Percentiles rank a stretch among this genome's conserved stretches.
These are phyloP conservation scores for Bactericera cockerelli DNA, from an alignment of 1,140 invertebrate species.

Conservation along the genomic window DNA sequence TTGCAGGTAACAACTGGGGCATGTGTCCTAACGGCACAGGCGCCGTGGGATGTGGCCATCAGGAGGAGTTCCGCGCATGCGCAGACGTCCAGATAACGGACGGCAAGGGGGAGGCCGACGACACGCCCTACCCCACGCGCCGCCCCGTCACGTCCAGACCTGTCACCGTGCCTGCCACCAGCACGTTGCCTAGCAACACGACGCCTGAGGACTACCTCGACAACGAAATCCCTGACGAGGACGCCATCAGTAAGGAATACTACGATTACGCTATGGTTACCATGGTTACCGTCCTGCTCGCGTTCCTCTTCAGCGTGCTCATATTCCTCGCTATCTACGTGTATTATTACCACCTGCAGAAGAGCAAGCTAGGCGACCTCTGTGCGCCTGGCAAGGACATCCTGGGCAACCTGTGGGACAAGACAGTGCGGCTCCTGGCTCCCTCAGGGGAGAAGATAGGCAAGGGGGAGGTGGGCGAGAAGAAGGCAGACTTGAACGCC, in stretches of 20 bases:
- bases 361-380: not conserved
- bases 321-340: not conserved
- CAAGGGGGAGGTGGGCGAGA: not conserved
- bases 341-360: not conserved
- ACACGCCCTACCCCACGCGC: constrained; percentile 20
- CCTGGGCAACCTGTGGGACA: not conserved
- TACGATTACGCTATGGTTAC: constrained; percentile 21
- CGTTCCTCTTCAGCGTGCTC: not conserved
- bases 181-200: constrained; percentile 3
- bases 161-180: constrained; percentile 18
- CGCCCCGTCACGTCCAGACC: constrained; percentile 17
- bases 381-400: not conserved
- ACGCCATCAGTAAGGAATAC: constrained; percentile 15
- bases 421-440: too few species aligned
- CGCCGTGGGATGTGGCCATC: constrained; percentile 63
- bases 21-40: constrained; percentile 51
- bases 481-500: not conserved
- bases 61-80: constrained; percentile 75
- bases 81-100: constrained; percentile 60
- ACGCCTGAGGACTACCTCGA: constrained; percentile 20
- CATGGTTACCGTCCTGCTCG: constrained; percentile 7
- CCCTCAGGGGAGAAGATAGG: not conserved
- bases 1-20: constrained; percentile 49
- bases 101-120: constrained; percentile 25
- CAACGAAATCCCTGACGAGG: constrained; percentile 20